Conservation (phyloP, 2,113 vertebrate genomes). For the Ivindomyrus marchei region DNA sequence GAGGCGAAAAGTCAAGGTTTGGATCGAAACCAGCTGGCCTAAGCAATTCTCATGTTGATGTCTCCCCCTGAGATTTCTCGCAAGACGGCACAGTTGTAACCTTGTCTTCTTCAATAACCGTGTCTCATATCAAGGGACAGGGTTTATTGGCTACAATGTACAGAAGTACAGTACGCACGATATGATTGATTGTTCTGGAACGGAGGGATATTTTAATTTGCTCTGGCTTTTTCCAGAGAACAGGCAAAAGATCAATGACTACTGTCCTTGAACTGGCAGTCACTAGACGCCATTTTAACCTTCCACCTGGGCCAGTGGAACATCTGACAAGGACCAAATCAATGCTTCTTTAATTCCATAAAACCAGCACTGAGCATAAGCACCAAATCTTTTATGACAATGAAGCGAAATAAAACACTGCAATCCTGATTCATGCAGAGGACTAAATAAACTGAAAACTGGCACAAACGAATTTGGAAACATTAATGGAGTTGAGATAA, state of each 20-base stretch:
- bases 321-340: not conserved
- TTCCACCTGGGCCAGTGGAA: not conserved
- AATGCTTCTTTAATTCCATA: not conserved
- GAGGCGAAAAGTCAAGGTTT: not conserved
- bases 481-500: constrained; percentile 4
- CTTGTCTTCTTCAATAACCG: constrained; percentile 21
- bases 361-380: not conserved
- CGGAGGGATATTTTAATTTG: constrained; percentile 20
- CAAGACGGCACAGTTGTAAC: not conserved
- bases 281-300: not conserved
- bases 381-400: not conserved
- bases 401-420: not conserved
- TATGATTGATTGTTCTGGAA: constrained; percentile 14
- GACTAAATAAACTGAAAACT: not conserved
- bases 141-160: not conserved
- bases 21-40: constrained; percentile 18
- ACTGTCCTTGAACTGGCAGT: constrained; percentile 16
- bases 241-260: constrained; percentile 6
- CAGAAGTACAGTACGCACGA: not conserved
- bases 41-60: constrained; percentile 8
- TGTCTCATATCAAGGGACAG: not conserved
- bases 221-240: constrained; percentile 7
- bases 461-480: not conserved
- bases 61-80: not conserved
- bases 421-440: not conserved